phyloP scores from a whole-genome alignment of 2,113 vertebrate genomes.

The Coptodon bakossiorum region DNA sequence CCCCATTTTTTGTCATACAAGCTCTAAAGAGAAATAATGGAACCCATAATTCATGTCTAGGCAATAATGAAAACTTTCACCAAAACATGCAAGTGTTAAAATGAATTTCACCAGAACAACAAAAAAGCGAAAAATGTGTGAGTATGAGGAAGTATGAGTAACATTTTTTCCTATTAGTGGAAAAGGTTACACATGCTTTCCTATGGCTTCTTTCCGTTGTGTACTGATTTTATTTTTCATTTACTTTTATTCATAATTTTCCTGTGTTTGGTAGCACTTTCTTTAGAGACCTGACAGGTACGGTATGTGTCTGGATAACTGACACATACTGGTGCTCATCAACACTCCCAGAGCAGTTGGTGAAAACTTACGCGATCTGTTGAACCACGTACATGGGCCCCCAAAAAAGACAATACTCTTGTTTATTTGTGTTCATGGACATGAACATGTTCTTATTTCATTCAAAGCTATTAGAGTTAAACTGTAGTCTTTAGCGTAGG shows the following conservation, averaged over 20 bases:
- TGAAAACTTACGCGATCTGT: rapidly evolving
- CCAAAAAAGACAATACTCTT: neutral
- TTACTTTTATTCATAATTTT: neutral
- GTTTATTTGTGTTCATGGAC: neutral
- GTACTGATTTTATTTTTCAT: neutral
- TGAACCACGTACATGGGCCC: rapidly evolving
- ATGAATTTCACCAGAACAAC: neutral
- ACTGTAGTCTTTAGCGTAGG: neutral
- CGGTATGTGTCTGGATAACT: neutral
- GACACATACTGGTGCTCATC: neutral
- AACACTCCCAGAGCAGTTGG: neutral
- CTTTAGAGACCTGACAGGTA: neutral
- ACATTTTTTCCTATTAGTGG: neutral
- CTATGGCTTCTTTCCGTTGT: neutral
- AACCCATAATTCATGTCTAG: neutral
- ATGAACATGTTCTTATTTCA: neutral
- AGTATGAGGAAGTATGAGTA: neutral
- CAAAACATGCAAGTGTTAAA: neutral
- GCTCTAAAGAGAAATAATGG: neutral
- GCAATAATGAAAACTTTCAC: neutral
- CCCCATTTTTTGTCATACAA: neutral
- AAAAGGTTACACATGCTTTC: neutral
- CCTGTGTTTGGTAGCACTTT: too few species aligned
- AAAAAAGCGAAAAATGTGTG: neutral
- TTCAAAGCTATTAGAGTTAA: rapidly evolving